Percentiles rank a stretch among this genome's conserved stretches.
Evolutionary conservation across 2,888 invertebrate species (phyloP).

Genomic region (Dolichopus griseipennis): DNA sequence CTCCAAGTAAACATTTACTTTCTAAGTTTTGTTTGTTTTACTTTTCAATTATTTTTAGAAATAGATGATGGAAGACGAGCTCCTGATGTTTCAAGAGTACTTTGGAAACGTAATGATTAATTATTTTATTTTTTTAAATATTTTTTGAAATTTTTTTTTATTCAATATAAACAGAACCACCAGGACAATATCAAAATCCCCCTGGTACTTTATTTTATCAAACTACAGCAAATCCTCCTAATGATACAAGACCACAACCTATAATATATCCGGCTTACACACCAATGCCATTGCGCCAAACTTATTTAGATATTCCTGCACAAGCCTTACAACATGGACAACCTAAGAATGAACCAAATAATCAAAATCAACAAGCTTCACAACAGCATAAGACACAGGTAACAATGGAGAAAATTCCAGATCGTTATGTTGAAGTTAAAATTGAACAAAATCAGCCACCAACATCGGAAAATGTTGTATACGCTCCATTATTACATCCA

Average conservation of each 20-base stretch:
- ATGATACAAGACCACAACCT: conserved; percentile 34
- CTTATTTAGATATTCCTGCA: conserved; percentile 37
- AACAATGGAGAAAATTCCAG: conserved; percentile 40
- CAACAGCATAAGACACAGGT: conserved; percentile 36
- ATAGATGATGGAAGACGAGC: conserved; percentile 72
- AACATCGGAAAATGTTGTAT: conserved; percentile 37
- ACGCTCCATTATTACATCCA: conserved; percentile 36
- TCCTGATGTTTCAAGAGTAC: conserved; percentile 70
- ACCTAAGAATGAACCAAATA: conserved; percentile 26
- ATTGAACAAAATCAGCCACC: conserved; percentile 34
- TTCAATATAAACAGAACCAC: conserved; percentile 42
- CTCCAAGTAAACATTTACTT: conserved; percentile 33
- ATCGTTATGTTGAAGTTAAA: conserved; percentile 39
- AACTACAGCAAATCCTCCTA: conserved; percentile 42
- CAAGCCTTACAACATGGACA: conserved; percentile 27
- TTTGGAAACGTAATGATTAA: conserved; percentile 72
- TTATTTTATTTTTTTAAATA: not conserved
- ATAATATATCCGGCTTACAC: conserved; percentile 36
- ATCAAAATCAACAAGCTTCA: conserved; percentile 31
- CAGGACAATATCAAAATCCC: conserved; percentile 45
- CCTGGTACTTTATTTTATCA: conserved; percentile 47
- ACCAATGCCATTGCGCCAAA: conserved; percentile 36
- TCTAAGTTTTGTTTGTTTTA: not conserved
- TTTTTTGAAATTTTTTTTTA: not conserved
- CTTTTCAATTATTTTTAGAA: conserved; percentile 44